phyloP scores from a whole-genome alignment of 2,888 invertebrate genomes.

The Sarcophaga subvicina region DNA sequence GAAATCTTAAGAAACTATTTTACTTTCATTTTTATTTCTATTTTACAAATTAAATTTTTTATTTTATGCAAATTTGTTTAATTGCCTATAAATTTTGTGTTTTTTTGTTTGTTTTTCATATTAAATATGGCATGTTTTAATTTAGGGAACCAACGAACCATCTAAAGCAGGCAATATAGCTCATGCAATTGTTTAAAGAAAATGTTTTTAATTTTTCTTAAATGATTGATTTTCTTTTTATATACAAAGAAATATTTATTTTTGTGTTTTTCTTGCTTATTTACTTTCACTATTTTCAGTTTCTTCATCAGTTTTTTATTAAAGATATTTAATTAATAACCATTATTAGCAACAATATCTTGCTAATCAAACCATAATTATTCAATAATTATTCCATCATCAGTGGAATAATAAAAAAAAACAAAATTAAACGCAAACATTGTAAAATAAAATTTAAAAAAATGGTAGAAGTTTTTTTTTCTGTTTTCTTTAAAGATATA shows the following conservation, averaged over 20 bases:
- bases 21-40: neutral
- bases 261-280: neutral
- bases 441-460: neutral
- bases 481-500: neutral
- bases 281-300: slow-evolving; percentile 52
- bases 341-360: slow-evolving; percentile 20
- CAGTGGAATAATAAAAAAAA: neutral
- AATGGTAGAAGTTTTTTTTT: too few relatives aligned
- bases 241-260: neutral
- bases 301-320: neutral
- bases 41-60: neutral
- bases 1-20: neutral
- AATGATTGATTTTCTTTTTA: slow-evolving; percentile 41
- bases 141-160: slow-evolving; percentile 42
- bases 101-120: neutral
- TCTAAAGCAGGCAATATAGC: slow-evolving; percentile 42
- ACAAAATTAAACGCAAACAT: neutral
- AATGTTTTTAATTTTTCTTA: neutral
- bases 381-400: slow-evolving; percentile 55
- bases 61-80: slow-evolving; percentile 52
- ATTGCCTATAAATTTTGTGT: too few relatives aligned
- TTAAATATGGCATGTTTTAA: slow-evolving; percentile 20
- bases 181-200: slow-evolving; percentile 59
- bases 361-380: slow-evolving; percentile 54
- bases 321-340: neutral